phyloP scores from a whole-genome alignment of 2,113 vertebrate species.

The Corydoras sp. region DNA sequence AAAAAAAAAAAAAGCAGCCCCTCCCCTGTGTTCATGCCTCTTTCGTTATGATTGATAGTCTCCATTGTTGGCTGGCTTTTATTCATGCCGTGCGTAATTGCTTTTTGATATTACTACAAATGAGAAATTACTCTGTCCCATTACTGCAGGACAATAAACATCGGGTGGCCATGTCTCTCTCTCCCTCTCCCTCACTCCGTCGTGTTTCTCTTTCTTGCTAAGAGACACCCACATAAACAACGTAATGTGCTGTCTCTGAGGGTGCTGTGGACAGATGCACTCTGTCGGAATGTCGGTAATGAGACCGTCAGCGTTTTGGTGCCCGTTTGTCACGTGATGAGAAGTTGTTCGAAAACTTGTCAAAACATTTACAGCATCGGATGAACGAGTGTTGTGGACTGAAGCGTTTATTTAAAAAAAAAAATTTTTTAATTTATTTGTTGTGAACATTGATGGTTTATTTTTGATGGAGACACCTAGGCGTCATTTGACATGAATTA shows the following conservation, averaged over 20 bases:
- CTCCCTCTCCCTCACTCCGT: conserved; percentile 1
- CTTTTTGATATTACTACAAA: conserved; percentile 70
- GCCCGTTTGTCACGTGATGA: conserved; percentile 16
- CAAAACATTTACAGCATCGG: neutral
- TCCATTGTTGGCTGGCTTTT: conserved; percentile 65
- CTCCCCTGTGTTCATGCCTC: conserved; percentile 34
- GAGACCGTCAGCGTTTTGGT: conserved; percentile 18
- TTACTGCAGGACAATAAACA: conserved; percentile 63
- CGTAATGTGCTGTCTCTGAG: neutral
- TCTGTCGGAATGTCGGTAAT: neutral
- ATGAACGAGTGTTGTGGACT: neutral
- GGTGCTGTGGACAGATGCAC: neutral
- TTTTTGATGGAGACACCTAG: too few relatives aligned
- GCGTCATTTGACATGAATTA: too few relatives aligned
- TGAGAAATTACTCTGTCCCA: conserved; percentile 64
- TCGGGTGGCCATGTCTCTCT: conserved; percentile 31
- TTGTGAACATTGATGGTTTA: neutral
- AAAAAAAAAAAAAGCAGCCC: conserved; percentile 37
- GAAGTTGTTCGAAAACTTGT: neutral
- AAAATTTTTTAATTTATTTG: neutral
- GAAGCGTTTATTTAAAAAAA: too few relatives aligned
- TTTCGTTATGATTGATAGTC: conserved; percentile 59
- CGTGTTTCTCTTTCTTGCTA: neutral
- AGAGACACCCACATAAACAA: neutral
- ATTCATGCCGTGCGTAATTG: conserved; percentile 63